These are phyloP conservation scores for Pseudorhiza aurosa DNA, from an alignment of 30 jellyfish, hydroid and myxozoan species.

Conservation along the genomic window DNA sequence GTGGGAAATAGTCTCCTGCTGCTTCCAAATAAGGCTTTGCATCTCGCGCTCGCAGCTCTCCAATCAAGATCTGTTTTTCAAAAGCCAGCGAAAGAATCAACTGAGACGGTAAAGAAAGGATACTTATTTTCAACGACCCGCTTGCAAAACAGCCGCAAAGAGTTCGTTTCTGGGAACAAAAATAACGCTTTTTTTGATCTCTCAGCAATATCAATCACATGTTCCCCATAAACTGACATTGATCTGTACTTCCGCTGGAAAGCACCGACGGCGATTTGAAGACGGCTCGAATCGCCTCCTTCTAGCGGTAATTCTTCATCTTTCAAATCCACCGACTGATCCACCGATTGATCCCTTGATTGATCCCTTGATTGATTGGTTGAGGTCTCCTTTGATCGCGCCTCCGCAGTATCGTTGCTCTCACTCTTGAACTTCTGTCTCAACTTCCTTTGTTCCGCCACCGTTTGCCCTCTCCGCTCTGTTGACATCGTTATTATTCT, in stretches of 20 bases:
- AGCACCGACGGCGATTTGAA: slow-evolving; percentile 72
- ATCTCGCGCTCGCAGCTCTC: too few relatives aligned
- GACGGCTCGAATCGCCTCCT: slow-evolving; percentile 50
- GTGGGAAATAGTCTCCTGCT: too few relatives aligned
- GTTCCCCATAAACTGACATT: slow-evolving; percentile 81
- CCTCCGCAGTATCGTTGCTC: slow-evolving; percentile 3
- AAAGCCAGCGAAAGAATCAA: too few relatives aligned
- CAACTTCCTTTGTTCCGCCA: neutral
- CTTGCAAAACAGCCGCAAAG: slow-evolving; percentile 71
- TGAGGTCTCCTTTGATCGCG: slow-evolving; percentile 18
- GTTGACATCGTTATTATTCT: neutral
- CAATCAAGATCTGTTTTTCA: too few relatives aligned
- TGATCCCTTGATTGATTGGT: slow-evolving; percentile 28
- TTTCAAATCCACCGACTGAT: slow-evolving; percentile 42
- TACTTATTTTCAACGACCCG: slow-evolving; percentile 79
- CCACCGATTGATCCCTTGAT: slow-evolving; percentile 7
- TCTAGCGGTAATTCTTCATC: slow-evolving; percentile 55
- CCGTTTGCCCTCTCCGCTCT: neutral
- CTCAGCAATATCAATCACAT: slow-evolving; percentile 79
- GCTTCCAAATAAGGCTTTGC: too few relatives aligned
- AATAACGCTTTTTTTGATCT: slow-evolving; percentile 78
- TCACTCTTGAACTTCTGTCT: slow-evolving; percentile 20
- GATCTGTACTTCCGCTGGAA: slow-evolving; percentile 76
- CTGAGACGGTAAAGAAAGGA: slow-evolving; percentile 33
- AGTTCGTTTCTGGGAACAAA: slow-evolving; percentile 52